A percentile compares a stretch with the other conserved stretches of the same genome.
Conservation (phyloP, 2,113 vertebrate genomes). For the Pseudopodoces humilis region DNA sequence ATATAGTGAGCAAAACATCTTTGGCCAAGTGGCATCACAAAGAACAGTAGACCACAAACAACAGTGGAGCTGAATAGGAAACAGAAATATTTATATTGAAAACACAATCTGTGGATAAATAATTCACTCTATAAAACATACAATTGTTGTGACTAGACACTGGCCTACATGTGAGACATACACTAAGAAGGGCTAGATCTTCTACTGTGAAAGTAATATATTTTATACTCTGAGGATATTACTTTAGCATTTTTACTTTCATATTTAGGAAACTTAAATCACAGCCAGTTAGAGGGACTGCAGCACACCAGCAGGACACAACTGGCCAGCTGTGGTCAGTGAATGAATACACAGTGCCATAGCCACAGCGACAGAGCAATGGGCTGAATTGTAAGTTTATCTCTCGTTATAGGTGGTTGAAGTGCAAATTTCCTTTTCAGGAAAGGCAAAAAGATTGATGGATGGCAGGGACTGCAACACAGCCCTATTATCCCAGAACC, state of each 20-base stretch:
- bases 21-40: background rate
- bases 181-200: background rate
- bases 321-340: background rate
- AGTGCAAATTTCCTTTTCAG: background rate
- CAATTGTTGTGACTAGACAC: background rate
- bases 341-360: rapidly evolving
- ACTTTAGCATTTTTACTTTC: background rate
- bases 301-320: background rate
- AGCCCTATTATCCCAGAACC: background rate
- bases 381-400: rapidly evolving
- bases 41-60: slow-evolving; percentile 16
- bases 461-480: background rate
- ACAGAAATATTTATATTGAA: slow-evolving; percentile 41
- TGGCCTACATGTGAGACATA: background rate
- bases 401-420: background rate
- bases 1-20: background rate
- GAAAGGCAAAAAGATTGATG: background rate
- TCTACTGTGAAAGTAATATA: background rate
- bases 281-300: background rate
- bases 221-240: background rate
- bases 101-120: background rate
- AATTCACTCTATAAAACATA: background rate
- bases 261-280: background rate
- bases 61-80: background rate
- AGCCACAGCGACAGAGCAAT: rapidly evolving